Evolutionary conservation across 2,113 vertebrate species (phyloP).

Genomic region (Caranx ignobilis): DNA sequence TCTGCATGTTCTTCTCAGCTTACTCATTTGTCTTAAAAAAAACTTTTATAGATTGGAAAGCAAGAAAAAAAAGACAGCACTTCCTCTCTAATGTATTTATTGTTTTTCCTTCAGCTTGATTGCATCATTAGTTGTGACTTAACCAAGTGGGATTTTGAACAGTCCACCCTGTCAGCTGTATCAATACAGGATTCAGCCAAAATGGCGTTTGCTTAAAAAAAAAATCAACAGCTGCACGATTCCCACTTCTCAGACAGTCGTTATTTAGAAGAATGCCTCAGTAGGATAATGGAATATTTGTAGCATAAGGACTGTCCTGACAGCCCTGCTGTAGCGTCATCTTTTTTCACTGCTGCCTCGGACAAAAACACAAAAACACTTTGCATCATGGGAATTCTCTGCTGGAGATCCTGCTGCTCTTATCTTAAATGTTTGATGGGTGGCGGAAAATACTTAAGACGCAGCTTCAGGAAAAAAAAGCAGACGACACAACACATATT

Average conservation of each 20-base stretch:
- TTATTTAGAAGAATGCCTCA: not conserved
- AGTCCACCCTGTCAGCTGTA: not conserved
- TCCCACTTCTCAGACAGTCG: not conserved
- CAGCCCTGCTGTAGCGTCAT: not conserved
- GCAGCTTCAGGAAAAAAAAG: constrained; percentile 13
- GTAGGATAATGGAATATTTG: constrained; percentile 10
- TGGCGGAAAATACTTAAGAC: constrained; percentile 48
- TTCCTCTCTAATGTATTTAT: not conserved
- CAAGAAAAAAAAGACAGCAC: no score
- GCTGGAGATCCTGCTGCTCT: constrained; percentile 3
- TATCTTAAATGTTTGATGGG: constrained; percentile 29
- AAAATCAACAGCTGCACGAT: constrained; percentile 44
- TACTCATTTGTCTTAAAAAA: constrained; percentile 2
- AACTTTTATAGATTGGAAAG: no score
- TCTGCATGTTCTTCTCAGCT: not conserved
- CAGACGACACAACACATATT: constrained; percentile 47
- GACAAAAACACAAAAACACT: constrained; percentile 21
- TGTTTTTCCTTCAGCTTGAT: not conserved
- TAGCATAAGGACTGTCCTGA: not conserved
- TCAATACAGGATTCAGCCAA: constrained; percentile 18
- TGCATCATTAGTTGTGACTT: not conserved
- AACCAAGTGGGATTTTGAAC: not conserved
- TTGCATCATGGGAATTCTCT: constrained; percentile 16
- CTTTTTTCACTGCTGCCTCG: not conserved
- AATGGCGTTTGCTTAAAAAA: not conserved